Base-by-base conservation (phyloP, 2,888 invertebrate species). In the Unio pictorum region DNA sequence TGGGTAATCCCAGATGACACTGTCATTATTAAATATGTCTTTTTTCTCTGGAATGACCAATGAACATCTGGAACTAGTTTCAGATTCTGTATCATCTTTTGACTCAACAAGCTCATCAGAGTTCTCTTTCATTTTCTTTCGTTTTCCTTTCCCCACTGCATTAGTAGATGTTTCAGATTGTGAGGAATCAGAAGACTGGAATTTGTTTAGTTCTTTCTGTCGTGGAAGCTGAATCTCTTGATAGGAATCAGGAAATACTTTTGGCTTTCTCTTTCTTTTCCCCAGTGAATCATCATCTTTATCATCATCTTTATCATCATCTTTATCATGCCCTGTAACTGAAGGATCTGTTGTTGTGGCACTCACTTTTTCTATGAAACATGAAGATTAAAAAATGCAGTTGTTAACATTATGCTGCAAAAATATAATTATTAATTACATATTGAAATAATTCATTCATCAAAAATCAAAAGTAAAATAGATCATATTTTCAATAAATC, bases 1-100 rank as follows among this genome's bases (percentile, higher is more conserved):
- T 11, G 81, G 81, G 59, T 72, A 81, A 20, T 61, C 64, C 81
- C 81, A 81, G 26, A 72, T 72, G 15, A 74, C 75, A 20, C 69
- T 68, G 55, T 73, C 73, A 45, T 75, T 74, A n/a, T 70, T 73
- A 15, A n/a, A 23, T 11, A 58, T 58, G n/a, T 63, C 63, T 8
- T 54, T 54, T 63, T 18, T 54, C 55, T 26, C 58, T 66, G 26
- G 28, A 28, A 28, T 18, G 1, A 60, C 60, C 1, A 23, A 60
- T 60, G 23, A 28, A 28, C 26, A 60, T 59, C 23, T 56, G 7
- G 20, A 15, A 28, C 30, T 30, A 20, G 28, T 56, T 26, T 66
- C 55, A n/a, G 4, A 20, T 66, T 66, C 66, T 66, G 60, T n/a
- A 54, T 66, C 34, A 30, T 55, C 15, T 55, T 64, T 64, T 26